Percentiles rank a stretch among this genome's conserved stretches.
These are phyloP conservation scores for Allacma fusca DNA, from an alignment of 2,888 invertebrate species.

Conservation along the genomic window DNA sequence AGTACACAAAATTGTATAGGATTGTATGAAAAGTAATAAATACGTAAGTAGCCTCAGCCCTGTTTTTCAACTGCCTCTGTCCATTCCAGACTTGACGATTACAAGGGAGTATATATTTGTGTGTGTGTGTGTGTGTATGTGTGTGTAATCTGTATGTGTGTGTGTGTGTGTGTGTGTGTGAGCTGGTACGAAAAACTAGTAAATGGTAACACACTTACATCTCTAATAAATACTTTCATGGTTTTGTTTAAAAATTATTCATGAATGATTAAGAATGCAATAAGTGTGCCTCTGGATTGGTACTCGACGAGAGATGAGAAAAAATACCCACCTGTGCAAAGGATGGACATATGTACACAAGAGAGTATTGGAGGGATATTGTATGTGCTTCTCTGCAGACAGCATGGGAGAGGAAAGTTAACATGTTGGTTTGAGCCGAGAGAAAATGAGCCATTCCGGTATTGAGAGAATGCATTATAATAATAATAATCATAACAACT, in stretches of 20 bases:
- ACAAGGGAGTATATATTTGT: background rate
- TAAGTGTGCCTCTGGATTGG: slow-evolving; percentile 27
- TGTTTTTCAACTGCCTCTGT: background rate
- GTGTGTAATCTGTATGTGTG: background rate
- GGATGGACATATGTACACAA: too few species aligned
- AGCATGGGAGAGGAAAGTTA: too few species aligned
- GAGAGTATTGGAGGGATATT: too few species aligned
- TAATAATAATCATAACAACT: slow-evolving; percentile 15
- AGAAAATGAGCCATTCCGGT: slow-evolving; percentile 3
- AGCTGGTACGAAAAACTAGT: background rate
- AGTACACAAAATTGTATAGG: too few species aligned
- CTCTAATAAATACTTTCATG: slow-evolving; percentile 30
- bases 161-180: background rate
- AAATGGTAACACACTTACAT: slow-evolving; percentile 24
- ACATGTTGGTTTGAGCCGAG: too few species aligned
- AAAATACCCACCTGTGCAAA: slow-evolving; percentile 24
- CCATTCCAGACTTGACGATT: slow-evolving; percentile 16
- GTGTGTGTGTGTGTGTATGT: background rate
- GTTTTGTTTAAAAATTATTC: slow-evolving; percentile 17
- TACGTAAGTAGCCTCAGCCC: slow-evolving; percentile 30
- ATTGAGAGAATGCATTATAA: slow-evolving; percentile 23
- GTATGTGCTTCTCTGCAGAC: too few species aligned
- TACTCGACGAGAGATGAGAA: background rate
- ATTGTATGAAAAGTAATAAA: slow-evolving; percentile 5
- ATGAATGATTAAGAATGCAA: slow-evolving; percentile 32